Evolutionary conservation across 1,140 invertebrate genomes (phyloP), one percentile per base, ranked within the genome.

Genomic region (Drosophila nikananu): DNA sequence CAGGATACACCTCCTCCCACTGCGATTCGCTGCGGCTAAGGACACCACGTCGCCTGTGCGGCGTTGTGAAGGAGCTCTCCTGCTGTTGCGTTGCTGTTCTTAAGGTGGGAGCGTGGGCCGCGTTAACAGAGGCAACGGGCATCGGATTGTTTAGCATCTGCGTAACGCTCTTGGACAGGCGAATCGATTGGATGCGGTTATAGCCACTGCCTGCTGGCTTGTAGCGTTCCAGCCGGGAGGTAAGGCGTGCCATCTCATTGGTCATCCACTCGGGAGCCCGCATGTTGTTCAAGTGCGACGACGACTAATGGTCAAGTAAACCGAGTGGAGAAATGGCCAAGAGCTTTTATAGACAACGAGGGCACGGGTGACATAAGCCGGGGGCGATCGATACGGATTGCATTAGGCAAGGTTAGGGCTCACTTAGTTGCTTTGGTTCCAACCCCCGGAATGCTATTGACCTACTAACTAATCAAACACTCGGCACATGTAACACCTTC

Each of bases 131-230:
- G 8, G 58, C 60, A 2, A 63, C 25, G 5, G 91, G 91, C 67
- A 92, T 46, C 0, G 91, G 91, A 81, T 92, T 92, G 35, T 92
- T 92, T 0, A 92, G 71, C 91, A 92, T 92, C 32, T 92, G 91
- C 2, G 83, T 91, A 32, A 92, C 91, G 73, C 91, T 92, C 51
- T 92, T 91, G 48, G 91, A 90, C 17, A 92, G 64, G 0, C 91
- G 79, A 39, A 92, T 87, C 4, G 91, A 84, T 49, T 92, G 91
- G 59, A 92, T 92, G 2, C 91, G 91, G 60, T 92, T 92, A 32
- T 92, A 92, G 19, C 91, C 91, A 64, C 80, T 87, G 48, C 77
- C 70, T 13, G 64, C 60, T 4, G 91, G 91, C 57, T 92, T 92
- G 48, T 91, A 92, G 6, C 91, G 86, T 62, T 92, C 89, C 55